These are phyloP conservation scores for Diadegma fenestrale DNA, from an alignment of 2,888 invertebrate genomes.

Conservation along the genomic window DNA sequence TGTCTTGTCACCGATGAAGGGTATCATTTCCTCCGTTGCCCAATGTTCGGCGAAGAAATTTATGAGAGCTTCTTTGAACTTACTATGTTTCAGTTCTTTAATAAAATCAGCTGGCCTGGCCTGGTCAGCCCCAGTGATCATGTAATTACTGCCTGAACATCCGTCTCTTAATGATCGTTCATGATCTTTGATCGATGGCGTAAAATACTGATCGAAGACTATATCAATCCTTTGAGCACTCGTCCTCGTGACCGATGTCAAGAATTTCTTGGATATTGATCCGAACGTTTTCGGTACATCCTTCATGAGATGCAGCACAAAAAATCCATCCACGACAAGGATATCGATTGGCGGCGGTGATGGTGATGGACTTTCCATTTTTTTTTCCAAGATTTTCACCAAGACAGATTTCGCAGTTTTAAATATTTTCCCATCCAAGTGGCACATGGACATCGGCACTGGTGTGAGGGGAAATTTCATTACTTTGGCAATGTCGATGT, in stretches of 20 bases:
- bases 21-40: conserved; percentile 74
- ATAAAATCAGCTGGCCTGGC: conserved; percentile 56
- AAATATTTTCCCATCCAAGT: conserved; percentile 52
- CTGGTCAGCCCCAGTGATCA: conserved; percentile 62
- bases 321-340: conserved; percentile 65
- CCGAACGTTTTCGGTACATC: conserved; percentile 60
- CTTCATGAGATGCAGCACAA: conserved; percentile 54
- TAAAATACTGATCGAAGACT: conserved; percentile 62
- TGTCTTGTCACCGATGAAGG: conserved; percentile 72
- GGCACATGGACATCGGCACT: conserved; percentile 46
- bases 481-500: conserved; percentile 57
- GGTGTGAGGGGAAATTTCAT: conserved; percentile 49
- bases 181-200: conserved; percentile 67
- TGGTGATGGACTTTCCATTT: not conserved
- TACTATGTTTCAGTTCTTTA: conserved; percentile 30
- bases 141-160: conserved; percentile 22
- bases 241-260: conserved; percentile 11
- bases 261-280: conserved; percentile 53
- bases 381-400: conserved; percentile 38
- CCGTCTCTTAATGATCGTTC: conserved; percentile 52
- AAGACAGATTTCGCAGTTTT: conserved; percentile 52
- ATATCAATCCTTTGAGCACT: conserved; percentile 20
- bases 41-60: conserved; percentile 70
- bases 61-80: conserved; percentile 70
- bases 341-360: conserved; percentile 50